Conservation (phyloP, 2,113 vertebrate genomes). For the Gasterosteus aculeatus region DNA sequence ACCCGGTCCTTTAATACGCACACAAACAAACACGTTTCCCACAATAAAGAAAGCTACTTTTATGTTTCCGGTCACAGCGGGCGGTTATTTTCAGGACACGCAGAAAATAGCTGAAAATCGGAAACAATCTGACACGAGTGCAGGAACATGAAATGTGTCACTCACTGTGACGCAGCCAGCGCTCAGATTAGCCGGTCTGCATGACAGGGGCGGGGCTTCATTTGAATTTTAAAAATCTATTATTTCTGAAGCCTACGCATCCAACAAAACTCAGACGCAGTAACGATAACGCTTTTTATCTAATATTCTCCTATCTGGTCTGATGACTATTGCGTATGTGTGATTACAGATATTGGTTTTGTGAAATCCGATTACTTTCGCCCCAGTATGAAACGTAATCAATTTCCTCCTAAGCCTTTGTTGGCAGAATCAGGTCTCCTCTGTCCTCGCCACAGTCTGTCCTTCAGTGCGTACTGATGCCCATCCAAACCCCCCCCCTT, state of each 20-base stretch:
- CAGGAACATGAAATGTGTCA: background rate
- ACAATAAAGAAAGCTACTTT: background rate
- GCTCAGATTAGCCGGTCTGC: background rate
- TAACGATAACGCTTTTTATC: background rate
- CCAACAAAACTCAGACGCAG: background rate
- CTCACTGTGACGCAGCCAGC: too few species aligned
- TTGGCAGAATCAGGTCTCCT: constrained; percentile 39
- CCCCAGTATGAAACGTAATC: constrained; percentile 44
- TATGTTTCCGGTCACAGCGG: background rate
- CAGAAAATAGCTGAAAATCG: background rate
- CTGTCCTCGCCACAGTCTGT: constrained; percentile 48
- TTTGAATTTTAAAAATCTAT: background rate
- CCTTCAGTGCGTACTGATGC: constrained; percentile 60
- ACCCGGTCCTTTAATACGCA: background rate
- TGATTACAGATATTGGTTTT: constrained; percentile 48
- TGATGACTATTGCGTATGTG: constrained; percentile 26
- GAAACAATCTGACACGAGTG: background rate
- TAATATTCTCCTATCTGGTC: background rate
- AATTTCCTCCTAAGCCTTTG: constrained; percentile 35
- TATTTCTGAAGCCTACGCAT: background rate
- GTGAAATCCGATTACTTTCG: constrained; percentile 41
- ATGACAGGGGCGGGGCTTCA: background rate
- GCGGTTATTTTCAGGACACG: background rate
- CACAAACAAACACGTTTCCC: background rate
- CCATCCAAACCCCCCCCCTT: constrained; percentile 29